Base-by-base conservation (phyloP, 2,113 vertebrate species). In the Irena cyanogastra region DNA sequence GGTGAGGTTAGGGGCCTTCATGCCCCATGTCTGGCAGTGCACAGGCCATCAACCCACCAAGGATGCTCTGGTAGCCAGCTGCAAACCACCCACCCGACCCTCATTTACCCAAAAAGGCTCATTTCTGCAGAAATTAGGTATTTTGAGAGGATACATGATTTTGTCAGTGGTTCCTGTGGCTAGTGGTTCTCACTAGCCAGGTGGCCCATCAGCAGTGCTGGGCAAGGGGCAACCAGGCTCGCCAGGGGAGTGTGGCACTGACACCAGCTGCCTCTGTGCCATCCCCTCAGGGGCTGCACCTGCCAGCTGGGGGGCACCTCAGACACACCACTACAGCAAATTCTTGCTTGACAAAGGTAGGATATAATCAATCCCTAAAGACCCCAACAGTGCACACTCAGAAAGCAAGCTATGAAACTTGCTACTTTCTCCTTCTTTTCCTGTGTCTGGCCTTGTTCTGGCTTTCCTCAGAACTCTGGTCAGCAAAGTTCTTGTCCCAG, bases 211-310 rank as follows among this genome's bases (percentile, higher is more conserved):
- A 5, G 30, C 21, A 56, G 23, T 31, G 50, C 24, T 14, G 37
- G 33, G 8, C 4, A 20, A 41, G 21, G 17, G 24, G 5, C 2
- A 28, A 14, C 16, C 4, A 31, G 26, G 47, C 16, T 56, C 26
- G 2, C 7, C 0, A 0, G 27, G 15, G 44, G 1, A 24, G 9
- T 4, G 7, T 4, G 13, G 54, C 10, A 11, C 53, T 82, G 59
- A 53, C 13, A 18, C 17, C 28, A 2, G 20, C 50, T 49, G 20
- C 22, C 20, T 33, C 53, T 8, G 30, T 45, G 18, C 41, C 20
- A 16, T 11, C 56, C 53, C 56, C 57, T 72, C 78, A 59, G 10
- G 27, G 74, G 64, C 74, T 81, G 78, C 41, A 20, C 60, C 68
- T 84, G 78, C 41, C 24, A 24, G 52, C 37, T 80, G 63, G 15